Percentiles rank a stretch among this genome's conserved stretches.
Evolutionary conservation across 1,140 invertebrate species (phyloP).

Genomic region (Lepidotrigona ventralis): DNA sequence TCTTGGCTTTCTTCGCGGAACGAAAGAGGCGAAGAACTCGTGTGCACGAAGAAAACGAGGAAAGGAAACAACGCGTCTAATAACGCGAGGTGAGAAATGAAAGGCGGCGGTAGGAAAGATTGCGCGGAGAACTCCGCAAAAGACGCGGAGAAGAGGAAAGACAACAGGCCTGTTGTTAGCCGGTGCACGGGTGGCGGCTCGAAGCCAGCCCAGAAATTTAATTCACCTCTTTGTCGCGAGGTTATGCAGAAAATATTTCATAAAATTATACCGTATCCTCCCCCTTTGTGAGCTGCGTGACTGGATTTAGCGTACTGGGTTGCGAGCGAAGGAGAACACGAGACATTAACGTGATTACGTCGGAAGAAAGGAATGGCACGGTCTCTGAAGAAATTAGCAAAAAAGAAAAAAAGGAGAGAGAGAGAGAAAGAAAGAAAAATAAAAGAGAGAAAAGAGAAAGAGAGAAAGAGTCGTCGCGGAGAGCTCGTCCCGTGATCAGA

Average conservation of each 20-base stretch:
- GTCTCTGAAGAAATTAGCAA: background rate
- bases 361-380: background rate
- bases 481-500: background rate
- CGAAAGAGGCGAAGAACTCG: background rate
- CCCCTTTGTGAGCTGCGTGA: background rate
- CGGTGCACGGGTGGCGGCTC: background rate
- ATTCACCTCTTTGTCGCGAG: conserved; percentile 16
- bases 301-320: background rate
- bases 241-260: conserved; percentile 24
- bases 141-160: background rate
- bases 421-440: no score
- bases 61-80: conserved; percentile 3
- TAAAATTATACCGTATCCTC: background rate
- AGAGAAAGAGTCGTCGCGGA: background rate
- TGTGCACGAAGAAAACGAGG: background rate
- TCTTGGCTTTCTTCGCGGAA: background rate
- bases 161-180: no score
- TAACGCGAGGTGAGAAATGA: conserved; percentile 34
- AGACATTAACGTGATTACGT: conserved; percentile 8
- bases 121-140: background rate
- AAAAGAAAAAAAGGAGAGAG: no score
- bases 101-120: background rate
- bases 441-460: no score
- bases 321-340: background rate
- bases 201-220: conserved; percentile 20